Percentiles rank a stretch among this genome's conserved stretches.
Conservation (phyloP, 2,797 vertebrate genomes). For the Acomys russatus region DNA sequence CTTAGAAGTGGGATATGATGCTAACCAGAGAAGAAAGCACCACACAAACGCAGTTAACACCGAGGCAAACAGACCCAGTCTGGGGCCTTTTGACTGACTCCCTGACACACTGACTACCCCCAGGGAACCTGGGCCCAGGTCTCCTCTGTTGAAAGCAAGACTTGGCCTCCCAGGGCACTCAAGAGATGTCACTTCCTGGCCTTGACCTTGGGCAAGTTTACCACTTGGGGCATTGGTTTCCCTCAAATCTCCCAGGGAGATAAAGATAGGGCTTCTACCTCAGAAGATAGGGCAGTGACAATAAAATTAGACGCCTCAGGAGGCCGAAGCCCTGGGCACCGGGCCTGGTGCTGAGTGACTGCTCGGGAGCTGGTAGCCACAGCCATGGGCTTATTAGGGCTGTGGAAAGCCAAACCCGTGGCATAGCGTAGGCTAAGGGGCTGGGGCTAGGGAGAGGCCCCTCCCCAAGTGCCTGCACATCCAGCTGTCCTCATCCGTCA, state of each 20-base stretch:
- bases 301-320: conserved; percentile 80
- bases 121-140: not conserved
- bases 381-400: conserved; percentile 74
- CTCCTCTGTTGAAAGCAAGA: conserved; percentile 45
- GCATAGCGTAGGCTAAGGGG: conserved; percentile 2
- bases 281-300: conserved; percentile 72
- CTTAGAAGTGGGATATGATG: not conserved
- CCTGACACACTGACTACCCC: not conserved
- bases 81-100: not conserved
- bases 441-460: conserved; percentile 37
- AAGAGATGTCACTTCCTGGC: conserved; percentile 63
- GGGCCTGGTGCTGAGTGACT: not conserved
- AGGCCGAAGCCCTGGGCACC: conserved; percentile 38
- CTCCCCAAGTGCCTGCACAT: not conserved
- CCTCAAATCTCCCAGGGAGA: conserved; percentile 81
- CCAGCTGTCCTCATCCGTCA: conserved; percentile 81
- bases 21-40: conserved; percentile 18
- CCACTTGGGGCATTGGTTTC: conserved; percentile 83
- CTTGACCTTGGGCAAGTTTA: conserved; percentile 77
- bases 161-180: not conserved
- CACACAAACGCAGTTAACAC: not conserved
- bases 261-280: conserved; percentile 84
- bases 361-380: conserved; percentile 21
- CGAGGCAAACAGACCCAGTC: not conserved
- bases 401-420: conserved; percentile 23